phyloP scores from a whole-genome alignment of 2,888 invertebrate genomes.

The Tetranychus piercei region DNA sequence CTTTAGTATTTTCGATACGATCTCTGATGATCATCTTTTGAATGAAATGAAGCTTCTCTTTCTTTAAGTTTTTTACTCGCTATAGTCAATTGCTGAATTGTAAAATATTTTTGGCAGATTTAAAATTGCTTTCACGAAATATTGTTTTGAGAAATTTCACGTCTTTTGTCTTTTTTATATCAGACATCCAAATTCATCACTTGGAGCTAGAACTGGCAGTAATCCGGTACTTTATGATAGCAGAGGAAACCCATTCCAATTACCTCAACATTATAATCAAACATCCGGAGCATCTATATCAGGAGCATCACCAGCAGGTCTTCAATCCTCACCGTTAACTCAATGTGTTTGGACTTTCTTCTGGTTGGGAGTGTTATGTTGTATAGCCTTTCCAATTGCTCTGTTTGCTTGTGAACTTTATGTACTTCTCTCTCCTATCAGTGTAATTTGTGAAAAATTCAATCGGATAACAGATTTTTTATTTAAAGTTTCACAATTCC shows the following conservation, averaged over 20 bases:
- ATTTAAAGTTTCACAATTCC: conserved; percentile 31
- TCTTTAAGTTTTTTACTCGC: too few relatives aligned
- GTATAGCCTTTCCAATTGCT: conserved; percentile 32
- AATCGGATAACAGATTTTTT: conserved; percentile 31
- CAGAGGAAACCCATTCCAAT: conserved; percentile 13
- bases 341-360: conserved; percentile 30
- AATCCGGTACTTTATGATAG: conserved; percentile 14
- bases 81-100: too few relatives aligned
- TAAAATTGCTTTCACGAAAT: too few relatives aligned
- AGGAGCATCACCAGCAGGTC: neutral
- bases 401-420: conserved; percentile 32
- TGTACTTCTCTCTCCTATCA: conserved; percentile 31
- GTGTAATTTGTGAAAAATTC: conserved; percentile 28
- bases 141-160: too few relatives aligned
- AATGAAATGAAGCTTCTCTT: too few relatives aligned
- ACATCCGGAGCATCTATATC: neutral
- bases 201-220: neutral
- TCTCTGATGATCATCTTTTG: neutral
- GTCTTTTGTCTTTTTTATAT: neutral
- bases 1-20: neutral
- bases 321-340: conserved; percentile 18
- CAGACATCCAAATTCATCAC: conserved; percentile 4
- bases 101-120: too few relatives aligned
- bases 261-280: neutral
- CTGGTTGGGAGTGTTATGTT: conserved; percentile 32